Percentiles rank a stretch among this genome's conserved stretches.
Conservation (phyloP, 2,113 vertebrate species). For the Nansenia antarctica region DNA sequence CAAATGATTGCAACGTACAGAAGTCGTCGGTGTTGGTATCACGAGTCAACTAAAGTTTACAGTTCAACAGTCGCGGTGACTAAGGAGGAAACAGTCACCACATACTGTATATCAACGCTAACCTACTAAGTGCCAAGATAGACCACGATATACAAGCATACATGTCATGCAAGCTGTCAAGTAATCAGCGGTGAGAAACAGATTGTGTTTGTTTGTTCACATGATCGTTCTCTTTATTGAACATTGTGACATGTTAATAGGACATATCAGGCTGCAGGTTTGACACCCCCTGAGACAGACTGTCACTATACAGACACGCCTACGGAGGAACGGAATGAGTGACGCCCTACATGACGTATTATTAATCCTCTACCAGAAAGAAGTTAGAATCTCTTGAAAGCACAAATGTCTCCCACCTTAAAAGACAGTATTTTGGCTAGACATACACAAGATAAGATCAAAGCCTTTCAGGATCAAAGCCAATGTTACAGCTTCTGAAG, state of each 20-base stretch:
- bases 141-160: too few relatives aligned
- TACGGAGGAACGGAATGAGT: slow-evolving; percentile 15
- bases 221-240: too few relatives aligned
- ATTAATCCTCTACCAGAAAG: not conserved
- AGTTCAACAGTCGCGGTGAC: too few relatives aligned
- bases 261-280: too few relatives aligned
- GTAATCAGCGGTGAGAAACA: too few relatives aligned
- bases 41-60: too few relatives aligned
- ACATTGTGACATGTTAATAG: not conserved
- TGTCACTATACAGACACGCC: not conserved
- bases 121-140: not conserved
- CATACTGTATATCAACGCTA: not conserved
- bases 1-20: too few relatives aligned
- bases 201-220: too few relatives aligned
- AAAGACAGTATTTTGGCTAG: slow-evolving; percentile 50
- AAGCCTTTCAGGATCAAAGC: slow-evolving; percentile 66
- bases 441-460: slow-evolving; percentile 62
- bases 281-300: not conserved
- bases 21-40: too few relatives aligned
- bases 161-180: too few relatives aligned
- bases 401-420: slow-evolving; percentile 55
- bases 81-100: too few relatives aligned
- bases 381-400: slow-evolving; percentile 42
- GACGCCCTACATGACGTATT: slow-evolving; percentile 43
- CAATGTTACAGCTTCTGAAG: slow-evolving; percentile 70